Percentiles rank a stretch among this genome's conserved stretches.
Conservation (phyloP, 1,140 invertebrate species). For the Yoshiicerus persimilis region DNA sequence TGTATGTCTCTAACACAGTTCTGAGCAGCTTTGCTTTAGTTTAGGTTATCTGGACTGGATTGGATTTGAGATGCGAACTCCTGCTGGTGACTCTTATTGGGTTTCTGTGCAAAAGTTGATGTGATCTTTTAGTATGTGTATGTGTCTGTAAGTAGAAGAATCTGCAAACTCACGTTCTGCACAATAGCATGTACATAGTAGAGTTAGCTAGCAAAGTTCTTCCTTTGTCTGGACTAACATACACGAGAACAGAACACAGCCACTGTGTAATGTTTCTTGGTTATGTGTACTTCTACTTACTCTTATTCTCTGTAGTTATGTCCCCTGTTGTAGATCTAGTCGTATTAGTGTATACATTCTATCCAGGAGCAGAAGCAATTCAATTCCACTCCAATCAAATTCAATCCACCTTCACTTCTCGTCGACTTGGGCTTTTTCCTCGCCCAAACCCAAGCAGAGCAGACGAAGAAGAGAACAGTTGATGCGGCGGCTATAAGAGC, state of each 20-base stretch:
- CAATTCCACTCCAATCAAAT: background rate
- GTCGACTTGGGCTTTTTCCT: background rate
- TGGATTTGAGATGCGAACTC: constrained; percentile 3
- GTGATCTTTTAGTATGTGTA: background rate
- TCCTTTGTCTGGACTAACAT: background rate
- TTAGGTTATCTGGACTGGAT: background rate
- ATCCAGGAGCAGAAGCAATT: background rate
- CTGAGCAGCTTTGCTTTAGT: background rate
- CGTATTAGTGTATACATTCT: background rate
- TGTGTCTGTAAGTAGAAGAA: background rate
- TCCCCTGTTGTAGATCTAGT: too few relatives aligned
- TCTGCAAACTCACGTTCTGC: background rate
- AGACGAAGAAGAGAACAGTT: background rate
- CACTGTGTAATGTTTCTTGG: background rate
- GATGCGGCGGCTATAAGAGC: too few relatives aligned
- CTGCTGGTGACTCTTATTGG: background rate
- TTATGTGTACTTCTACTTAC: background rate
- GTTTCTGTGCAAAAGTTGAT: constrained; percentile 2
- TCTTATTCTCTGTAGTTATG: background rate
- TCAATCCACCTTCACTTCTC: background rate
- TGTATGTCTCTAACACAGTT: background rate
- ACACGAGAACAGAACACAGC: too few relatives aligned
- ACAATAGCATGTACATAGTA: background rate
- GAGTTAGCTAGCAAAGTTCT: background rate
- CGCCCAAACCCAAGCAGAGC: background rate